Evolutionary conservation across 2,797 vertebrate species (phyloP).

Genomic region (Hypotaenidia okinawae): DNA sequence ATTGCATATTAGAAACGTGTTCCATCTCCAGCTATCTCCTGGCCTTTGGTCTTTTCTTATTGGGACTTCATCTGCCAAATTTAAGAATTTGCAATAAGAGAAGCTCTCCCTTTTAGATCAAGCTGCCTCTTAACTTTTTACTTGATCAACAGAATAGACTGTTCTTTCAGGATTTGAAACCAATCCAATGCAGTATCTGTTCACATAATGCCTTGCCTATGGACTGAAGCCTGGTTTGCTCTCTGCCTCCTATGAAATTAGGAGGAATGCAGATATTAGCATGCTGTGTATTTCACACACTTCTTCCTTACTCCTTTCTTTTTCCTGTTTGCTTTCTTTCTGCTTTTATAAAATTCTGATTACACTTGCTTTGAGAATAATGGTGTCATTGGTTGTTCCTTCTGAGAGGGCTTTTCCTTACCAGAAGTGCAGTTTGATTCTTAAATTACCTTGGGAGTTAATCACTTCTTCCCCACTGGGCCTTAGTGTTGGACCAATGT

Average conservation of each 20-base stretch:
- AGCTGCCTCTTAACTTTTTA: neutral
- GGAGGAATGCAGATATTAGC: neutral
- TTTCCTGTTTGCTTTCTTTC: neutral
- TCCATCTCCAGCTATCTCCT: neutral
- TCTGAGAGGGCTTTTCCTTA: neutral
- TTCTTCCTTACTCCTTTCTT: neutral
- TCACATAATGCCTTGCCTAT: neutral
- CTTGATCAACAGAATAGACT: neutral
- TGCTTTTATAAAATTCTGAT: constrained; percentile 3
- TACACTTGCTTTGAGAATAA: constrained; percentile 3
- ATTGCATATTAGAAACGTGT: neutral
- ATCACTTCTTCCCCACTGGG: constrained; percentile 30
- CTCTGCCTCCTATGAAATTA: neutral
- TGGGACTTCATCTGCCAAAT: neutral
- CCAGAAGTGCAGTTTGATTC: neutral
- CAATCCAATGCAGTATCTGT: neutral
- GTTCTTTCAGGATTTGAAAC: neutral
- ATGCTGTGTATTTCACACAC: neutral
- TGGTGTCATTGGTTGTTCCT: neutral
- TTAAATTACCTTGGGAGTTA: constrained; percentile 36
- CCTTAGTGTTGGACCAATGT: constrained; percentile 32
- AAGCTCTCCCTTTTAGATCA: neutral
- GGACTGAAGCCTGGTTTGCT: neutral
- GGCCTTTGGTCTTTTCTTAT: neutral
- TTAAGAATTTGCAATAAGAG: neutral